Evolutionary conservation across 2,888 invertebrate genomes (phyloP).

Genomic region (Phalera bucephala): DNA sequence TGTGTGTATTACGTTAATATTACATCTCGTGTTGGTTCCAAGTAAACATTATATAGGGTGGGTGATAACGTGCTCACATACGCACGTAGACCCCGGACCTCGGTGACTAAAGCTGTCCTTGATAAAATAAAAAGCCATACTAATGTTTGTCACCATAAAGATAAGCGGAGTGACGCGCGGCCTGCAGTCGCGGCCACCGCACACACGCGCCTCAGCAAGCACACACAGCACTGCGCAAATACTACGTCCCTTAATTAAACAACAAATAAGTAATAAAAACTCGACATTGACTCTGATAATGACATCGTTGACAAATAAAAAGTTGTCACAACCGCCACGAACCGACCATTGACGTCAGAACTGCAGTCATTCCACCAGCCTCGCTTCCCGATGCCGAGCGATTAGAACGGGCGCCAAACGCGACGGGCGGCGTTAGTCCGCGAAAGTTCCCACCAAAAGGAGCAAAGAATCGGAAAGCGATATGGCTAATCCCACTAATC

Average conservation of each 20-base stretch:
- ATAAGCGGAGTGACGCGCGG: slow-evolving; percentile 61
- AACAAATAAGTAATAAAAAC: slow-evolving; percentile 61
- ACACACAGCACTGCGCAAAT: slow-evolving; percentile 57
- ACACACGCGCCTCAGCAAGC: slow-evolving; percentile 53
- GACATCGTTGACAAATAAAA: slow-evolving; percentile 41
- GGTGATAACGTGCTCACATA: slow-evolving; percentile 53
- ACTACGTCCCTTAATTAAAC: slow-evolving; percentile 61
- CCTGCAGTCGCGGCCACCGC: slow-evolving; percentile 62
- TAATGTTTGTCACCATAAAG: slow-evolving; percentile 75
- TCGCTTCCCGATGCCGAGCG: too few relatives aligned
- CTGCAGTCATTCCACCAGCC: slow-evolving; percentile 9
- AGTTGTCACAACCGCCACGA: slow-evolving; percentile 31
- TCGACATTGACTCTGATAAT: slow-evolving; percentile 62
- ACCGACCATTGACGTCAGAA: slow-evolving; percentile 44
- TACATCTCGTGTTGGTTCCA: slow-evolving; percentile 49
- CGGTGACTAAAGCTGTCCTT: slow-evolving; percentile 64
- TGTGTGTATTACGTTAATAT: slow-evolving; percentile 39
- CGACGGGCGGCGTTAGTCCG: slow-evolving; percentile 56
- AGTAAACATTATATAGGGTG: slow-evolving; percentile 66
- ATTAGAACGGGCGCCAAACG: slow-evolving; percentile 43
- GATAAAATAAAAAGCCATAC: slow-evolving; percentile 68
- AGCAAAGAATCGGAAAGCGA: slow-evolving; percentile 81
- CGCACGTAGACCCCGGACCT: slow-evolving; percentile 56
- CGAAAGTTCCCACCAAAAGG: slow-evolving; percentile 72
- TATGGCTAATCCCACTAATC: slow-evolving; percentile 83